These are phyloP conservation scores for Parochlus steinenii DNA, from an alignment of 2,888 invertebrate species.

Conservation along the genomic window DNA sequence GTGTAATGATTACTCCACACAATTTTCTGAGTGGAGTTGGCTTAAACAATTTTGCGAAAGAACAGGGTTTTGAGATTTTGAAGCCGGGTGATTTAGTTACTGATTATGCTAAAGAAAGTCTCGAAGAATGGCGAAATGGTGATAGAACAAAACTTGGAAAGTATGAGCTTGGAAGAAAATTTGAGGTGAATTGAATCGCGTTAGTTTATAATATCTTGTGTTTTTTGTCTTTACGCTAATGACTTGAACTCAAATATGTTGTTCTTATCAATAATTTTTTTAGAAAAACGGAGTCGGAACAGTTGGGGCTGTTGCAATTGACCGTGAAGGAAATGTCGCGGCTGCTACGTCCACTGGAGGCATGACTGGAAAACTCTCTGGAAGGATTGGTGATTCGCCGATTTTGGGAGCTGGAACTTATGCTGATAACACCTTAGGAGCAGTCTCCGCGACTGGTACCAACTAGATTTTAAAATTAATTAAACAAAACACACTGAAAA, in stretches of 20 bases:
- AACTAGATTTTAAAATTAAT: neutral
- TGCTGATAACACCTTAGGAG: conserved; percentile 53
- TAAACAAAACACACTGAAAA: neutral
- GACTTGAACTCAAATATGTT: too few species aligned
- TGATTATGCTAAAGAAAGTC: conserved; percentile 35
- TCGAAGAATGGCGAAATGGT: conserved; percentile 29
- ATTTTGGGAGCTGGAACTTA: conserved; percentile 58
- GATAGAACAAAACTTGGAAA: conserved; percentile 23
- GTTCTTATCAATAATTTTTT: too few species aligned
- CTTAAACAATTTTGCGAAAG: conserved; percentile 47
- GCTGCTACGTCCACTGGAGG: conserved; percentile 77
- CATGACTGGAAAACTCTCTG: conserved; percentile 61
- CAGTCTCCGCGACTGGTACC: conserved; percentile 62
- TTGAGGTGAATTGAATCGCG: too few species aligned
- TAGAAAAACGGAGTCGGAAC: conserved; percentile 65
- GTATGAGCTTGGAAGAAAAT: too few species aligned
- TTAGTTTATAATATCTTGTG: too few species aligned
- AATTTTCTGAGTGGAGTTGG: conserved; percentile 52
- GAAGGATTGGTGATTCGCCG: conserved; percentile 64
- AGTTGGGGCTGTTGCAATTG: conserved; percentile 71
- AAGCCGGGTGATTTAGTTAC: conserved; percentile 44
- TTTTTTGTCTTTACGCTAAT: too few species aligned
- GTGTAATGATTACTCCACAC: conserved; percentile 55
- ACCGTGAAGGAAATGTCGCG: conserved; percentile 52
- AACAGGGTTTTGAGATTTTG: conserved; percentile 39